A percentile compares a stretch with the other conserved stretches of the same genome.
phyloP scores from a whole-genome alignment of 2,888 invertebrate species.

The Bugula neritina region DNA sequence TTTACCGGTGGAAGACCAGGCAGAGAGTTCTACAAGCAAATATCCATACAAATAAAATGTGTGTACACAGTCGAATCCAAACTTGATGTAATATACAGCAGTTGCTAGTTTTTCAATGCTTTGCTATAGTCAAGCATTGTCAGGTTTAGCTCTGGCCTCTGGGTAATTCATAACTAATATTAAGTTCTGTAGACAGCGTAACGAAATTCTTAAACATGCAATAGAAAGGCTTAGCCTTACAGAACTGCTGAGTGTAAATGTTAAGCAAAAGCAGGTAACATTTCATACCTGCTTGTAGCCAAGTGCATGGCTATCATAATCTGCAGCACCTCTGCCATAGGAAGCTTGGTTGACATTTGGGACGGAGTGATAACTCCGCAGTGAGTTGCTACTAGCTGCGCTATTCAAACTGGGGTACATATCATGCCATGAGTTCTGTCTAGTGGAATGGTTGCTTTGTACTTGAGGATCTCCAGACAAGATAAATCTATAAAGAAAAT shows the following conservation, averaged over 20 bases:
- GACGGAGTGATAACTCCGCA: conserved; percentile 17
- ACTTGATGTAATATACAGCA: no score
- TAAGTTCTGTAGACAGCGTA: no score
- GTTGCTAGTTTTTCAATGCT: no score
- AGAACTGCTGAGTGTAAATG: no score
- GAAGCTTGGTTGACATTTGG: conserved; percentile 14
- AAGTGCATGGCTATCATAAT: neutral
- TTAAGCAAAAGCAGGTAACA: no score
- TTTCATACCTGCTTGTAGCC: neutral
- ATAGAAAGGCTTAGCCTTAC: no score
- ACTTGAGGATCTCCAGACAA: conserved; percentile 10
- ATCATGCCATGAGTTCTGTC: conserved; percentile 29
- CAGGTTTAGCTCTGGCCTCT: no score
- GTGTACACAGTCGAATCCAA: no score
- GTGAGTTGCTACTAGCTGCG: conserved; percentile 26
- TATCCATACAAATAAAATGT: no score
- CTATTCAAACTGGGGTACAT: conserved; percentile 34
- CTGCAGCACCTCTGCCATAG: neutral
- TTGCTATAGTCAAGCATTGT: no score
- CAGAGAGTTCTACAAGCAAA: neutral
- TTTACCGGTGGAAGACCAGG: conserved; percentile 22
- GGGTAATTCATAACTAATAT: no score
- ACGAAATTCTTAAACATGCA: no score
- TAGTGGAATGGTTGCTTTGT: neutral
- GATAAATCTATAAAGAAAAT: neutral